Evolutionary conservation across 64 coral and sea anemone species (phyloP), one percentile per base, ranked within the genome.

Genomic region (Actinia tenebrosa): DNA sequence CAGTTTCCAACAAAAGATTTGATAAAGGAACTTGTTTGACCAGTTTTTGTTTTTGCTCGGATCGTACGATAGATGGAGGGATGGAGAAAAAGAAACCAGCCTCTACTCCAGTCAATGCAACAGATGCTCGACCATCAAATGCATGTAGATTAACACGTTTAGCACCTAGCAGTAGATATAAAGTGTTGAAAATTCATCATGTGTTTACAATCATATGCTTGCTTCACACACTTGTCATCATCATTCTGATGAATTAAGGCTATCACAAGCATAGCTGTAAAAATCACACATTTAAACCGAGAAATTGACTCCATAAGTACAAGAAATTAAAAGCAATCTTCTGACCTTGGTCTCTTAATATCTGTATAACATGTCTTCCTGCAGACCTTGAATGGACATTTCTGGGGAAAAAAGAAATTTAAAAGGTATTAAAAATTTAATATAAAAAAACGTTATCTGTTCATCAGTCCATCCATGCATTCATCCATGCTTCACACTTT

Each of bases 21-120:
- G 97, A 95, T 37, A 99, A 88, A 11, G 97, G 97, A 43, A 99
- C 84, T 78, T 91, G 86, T 87, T 93, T 95, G n/a, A 94, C 97
- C 79, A 99, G 86, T 84, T 99, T 99, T 80, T 99, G 93, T 79
- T 99, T 99, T 91, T 99, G 93, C 69, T 94, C 93, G 45, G 97
- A 99, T 55, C 97, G 84, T 16, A 88, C 83, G 84, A 99, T 90
- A 19, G 93, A 95, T 60, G 97, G 93, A 71, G 97, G 97, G 80
- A 99, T 88, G 16, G 97, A 99, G 45, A 95, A 99, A 64, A 84
- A 99, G 80, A 86, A 99, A 14, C 93, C 97, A 88, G 88, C 90
- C 42, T 95, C 81, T 19, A 95, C 93, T 13, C 97, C 97, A 63
- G 92, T 83, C 52, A 95, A 85, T 22, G 97, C 97, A 18, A 95